Base-by-base conservation (phyloP, 2,113 vertebrate species). In the Osmerus mordax region DNA sequence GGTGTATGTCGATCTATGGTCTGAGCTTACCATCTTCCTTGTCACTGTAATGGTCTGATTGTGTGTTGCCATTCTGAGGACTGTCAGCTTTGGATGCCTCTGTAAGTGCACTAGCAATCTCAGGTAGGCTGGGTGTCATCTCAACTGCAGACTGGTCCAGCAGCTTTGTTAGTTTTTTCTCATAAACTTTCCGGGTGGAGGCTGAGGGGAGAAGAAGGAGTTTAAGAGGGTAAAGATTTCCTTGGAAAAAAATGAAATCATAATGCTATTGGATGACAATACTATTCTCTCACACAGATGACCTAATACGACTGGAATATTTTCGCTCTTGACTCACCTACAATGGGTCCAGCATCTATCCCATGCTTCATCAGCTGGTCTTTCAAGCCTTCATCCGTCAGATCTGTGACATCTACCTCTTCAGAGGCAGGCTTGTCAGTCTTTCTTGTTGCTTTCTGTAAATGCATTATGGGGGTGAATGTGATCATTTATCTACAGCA, bases 1-100 rank as follows among this genome's bases (percentile, higher is more conserved):
- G 13, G 60, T 62, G 60, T 28, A 41, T 36, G 25, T 18, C 16
- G 19, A 19, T 9, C 12, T 16, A 55, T 4, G 0, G 9, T 63
- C 15, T n/a, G 32, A 47, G 13, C 84, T 84, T 75, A 99, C 96
- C 96, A 81, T 97, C 96, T 79, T 98, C 97, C 53, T 94, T 97
- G 92, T 99, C 96, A 77, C 97, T 99, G 87, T 97, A 99, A 80
- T 96, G 95, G 82, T 96, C 95, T 41, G 94, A 95, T 74, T 96
- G 94, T 13, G 94, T 94, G 90, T 91, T 97, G 86, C 97, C 96
- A 13, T 98, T 99, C 83, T 97, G 94, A 71, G 90, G 95, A 62
- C 91, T 92, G 67, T 96, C 96, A 51, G 87, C 68, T 68, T 94
- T 93, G 73, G 94, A 91, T 80, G 95, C 88, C 0, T 70, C 74